phyloP scores from a whole-genome alignment of 2,888 invertebrate species.

The Tanytarsus gracilentus region DNA sequence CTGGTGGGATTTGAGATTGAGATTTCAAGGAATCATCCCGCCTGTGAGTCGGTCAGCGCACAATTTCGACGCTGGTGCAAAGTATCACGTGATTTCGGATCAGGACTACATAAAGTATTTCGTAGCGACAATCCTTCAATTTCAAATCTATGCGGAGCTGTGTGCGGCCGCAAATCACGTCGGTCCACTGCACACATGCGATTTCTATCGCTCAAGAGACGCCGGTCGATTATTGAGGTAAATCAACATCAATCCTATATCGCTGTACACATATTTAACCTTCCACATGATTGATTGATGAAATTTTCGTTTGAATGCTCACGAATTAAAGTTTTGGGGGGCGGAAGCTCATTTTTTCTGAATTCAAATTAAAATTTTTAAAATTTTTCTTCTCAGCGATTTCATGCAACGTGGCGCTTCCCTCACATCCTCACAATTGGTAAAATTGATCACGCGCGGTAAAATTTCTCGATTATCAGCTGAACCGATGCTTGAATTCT shows the following conservation, averaged over 20 bases:
- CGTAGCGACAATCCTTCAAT: slow-evolving; percentile 70
- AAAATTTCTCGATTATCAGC: slow-evolving; percentile 65
- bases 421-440: slow-evolving; percentile 59
- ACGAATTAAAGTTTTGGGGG: neutral
- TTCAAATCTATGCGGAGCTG: slow-evolving; percentile 72
- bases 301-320: neutral
- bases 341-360: neutral
- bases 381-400: slow-evolving; percentile 46
- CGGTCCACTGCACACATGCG: slow-evolving; percentile 70
- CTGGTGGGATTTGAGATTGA: slow-evolving; percentile 67
- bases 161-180: slow-evolving; percentile 63
- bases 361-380: neutral
- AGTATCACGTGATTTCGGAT: slow-evolving; percentile 72
- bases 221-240: slow-evolving; percentile 70
- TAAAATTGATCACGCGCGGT: slow-evolving; percentile 60
- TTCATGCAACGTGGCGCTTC: slow-evolving; percentile 60
- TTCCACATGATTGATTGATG: neutral
- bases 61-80: slow-evolving; percentile 76
- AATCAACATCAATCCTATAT: slow-evolving; percentile 32
- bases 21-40: slow-evolving; percentile 66
- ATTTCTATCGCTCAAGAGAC: slow-evolving; percentile 68
- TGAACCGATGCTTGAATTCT: slow-evolving; percentile 69
- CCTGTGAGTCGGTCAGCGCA: slow-evolving; percentile 58
- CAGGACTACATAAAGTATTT: slow-evolving; percentile 68
- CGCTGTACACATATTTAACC: slow-evolving; percentile 5